Conservation (phyloP, 2,888 invertebrate genomes). For the Stramonita haemastoma region DNA sequence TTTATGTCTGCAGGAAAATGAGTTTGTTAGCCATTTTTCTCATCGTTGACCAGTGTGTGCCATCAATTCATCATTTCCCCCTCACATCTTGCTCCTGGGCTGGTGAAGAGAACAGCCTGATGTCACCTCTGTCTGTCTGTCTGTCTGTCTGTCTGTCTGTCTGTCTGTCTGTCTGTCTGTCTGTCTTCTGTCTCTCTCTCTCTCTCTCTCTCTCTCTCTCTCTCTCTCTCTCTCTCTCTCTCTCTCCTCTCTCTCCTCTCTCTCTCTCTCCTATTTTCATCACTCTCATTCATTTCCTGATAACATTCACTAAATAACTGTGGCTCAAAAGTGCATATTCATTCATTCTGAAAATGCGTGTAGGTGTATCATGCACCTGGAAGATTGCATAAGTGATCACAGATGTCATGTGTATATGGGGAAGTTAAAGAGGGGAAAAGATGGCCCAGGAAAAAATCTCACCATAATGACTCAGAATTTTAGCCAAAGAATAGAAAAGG, state of each 20-base stretch:
- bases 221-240: background rate
- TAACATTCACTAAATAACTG: too few species aligned
- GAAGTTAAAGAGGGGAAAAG: too few species aligned
- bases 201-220: background rate
- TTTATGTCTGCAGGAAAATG: background rate
- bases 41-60: background rate
- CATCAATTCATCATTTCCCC: background rate
- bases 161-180: background rate
- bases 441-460: too few species aligned
- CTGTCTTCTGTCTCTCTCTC: background rate
- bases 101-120: background rate
- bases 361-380: background rate
- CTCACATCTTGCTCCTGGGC: background rate
- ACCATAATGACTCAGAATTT: too few species aligned
- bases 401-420: too few species aligned
- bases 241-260: background rate
- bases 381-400: background rate
- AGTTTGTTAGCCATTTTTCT: background rate
- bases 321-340: background rate
- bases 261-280: background rate
- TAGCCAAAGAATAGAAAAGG: too few species aligned
- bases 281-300: too few species aligned
- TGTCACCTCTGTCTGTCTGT: background rate
- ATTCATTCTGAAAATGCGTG: background rate
- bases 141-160: constrained; percentile 37